phyloP scores from a whole-genome alignment of 23 tunicate species.

The Halocynthia aurantium region DNA sequence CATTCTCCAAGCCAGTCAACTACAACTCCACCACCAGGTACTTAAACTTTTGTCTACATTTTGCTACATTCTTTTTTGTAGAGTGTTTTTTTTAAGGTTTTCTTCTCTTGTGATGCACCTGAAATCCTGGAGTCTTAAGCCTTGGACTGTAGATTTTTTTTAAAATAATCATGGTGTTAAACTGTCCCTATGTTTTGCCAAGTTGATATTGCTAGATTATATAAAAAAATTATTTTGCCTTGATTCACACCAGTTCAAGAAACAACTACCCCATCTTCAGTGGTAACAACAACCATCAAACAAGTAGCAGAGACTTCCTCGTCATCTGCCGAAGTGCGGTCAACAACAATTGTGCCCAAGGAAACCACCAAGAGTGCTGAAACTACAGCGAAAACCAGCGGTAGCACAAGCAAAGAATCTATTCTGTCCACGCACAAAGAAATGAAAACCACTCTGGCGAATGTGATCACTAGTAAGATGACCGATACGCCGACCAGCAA shows the following conservation, averaged over 20 bases:
- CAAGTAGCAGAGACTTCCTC: neutral
- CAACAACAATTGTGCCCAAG: neutral
- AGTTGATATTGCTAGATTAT: too few species aligned
- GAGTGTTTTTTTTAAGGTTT: too few species aligned
- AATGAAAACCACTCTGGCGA: neutral
- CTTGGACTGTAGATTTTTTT: too few species aligned
- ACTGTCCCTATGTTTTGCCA: too few species aligned
- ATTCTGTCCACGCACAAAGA: slow-evolving; percentile 2
- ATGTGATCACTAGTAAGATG: neutral
- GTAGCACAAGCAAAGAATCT: neutral
- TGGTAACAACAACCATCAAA: slow-evolving; percentile 4
- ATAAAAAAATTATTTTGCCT: too few species aligned
- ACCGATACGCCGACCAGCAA: neutral
- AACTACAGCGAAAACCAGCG: neutral
- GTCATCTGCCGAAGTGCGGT: neutral
- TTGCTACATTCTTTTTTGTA: too few species aligned
- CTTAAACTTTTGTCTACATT: too few species aligned
- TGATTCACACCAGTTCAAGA: neutral
- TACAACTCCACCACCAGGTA: too few species aligned
- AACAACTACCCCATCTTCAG: neutral
- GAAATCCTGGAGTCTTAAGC: too few species aligned
- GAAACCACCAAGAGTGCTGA: neutral
- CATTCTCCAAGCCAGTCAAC: too few species aligned
- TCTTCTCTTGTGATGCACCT: too few species aligned
- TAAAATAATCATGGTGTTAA: too few species aligned